Conservation (phyloP, 2,797 vertebrate genomes). For the Gymnopithys bicolor region DNA sequence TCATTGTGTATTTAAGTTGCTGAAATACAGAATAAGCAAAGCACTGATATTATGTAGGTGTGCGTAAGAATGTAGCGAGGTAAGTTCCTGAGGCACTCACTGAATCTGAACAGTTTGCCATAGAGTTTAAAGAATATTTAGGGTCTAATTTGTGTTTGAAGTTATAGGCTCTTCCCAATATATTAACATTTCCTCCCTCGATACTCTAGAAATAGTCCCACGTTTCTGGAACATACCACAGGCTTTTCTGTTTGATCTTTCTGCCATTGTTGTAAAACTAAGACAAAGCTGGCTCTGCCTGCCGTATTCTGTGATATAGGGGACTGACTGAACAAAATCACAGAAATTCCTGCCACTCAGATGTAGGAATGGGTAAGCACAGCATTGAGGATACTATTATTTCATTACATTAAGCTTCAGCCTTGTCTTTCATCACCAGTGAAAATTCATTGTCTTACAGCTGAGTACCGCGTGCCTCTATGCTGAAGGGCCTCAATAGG, state of each 20-base stretch:
- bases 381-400: background rate
- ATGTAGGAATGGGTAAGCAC: background rate
- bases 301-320: background rate
- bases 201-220: background rate
- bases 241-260: background rate
- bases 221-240: background rate
- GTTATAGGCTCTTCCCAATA: background rate
- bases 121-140: constrained; percentile 5
- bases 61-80: background rate
- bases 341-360: background rate
- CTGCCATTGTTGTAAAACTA: background rate
- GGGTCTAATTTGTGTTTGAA: background rate
- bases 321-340: background rate
- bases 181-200: background rate
- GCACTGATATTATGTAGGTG: background rate
- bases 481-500: background rate
- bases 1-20: background rate
- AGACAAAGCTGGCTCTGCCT: background rate
- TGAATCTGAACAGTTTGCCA: background rate
- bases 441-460: background rate
- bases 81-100: background rate
- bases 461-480: background rate
- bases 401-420: background rate
- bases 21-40: background rate
- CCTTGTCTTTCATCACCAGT: background rate